phyloP scores from a whole-genome alignment of 2,888 invertebrate species.

The Caenorhabditis plicata region DNA sequence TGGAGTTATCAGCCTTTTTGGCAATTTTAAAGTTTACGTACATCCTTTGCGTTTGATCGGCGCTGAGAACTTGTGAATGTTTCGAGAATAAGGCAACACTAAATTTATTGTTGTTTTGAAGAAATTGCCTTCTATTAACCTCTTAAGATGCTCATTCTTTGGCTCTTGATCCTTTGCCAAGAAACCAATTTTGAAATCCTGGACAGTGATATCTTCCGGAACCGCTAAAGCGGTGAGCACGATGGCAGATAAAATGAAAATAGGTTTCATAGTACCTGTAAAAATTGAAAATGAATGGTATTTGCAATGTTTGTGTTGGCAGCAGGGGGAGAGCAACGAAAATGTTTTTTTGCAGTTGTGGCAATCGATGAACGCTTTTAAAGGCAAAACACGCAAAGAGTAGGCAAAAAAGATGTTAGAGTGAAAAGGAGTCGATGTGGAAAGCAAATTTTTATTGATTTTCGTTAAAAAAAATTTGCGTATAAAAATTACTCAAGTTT shows the following conservation, averaged over 20 bases:
- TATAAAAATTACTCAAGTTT: neutral
- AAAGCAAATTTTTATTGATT: no score
- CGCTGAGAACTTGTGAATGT: conserved; percentile 75
- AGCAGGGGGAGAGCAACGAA: no score
- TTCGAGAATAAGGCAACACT: conserved; percentile 78
- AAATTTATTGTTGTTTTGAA: no score
- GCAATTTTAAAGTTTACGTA: conserved; percentile 79
- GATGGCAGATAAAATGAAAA: conserved; percentile 1
- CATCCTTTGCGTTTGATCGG: conserved; percentile 87
- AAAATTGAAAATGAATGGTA: conserved; percentile 4
- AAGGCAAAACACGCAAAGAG: conserved; percentile 1
- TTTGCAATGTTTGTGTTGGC: no score
- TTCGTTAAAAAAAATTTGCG: no score
- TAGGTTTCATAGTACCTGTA: conserved; percentile 13
- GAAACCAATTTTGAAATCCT: conserved; percentile 72
- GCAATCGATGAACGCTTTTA: no score
- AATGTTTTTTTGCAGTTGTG: no score
- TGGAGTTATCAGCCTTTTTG: conserved; percentile 74
- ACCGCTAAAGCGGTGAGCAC: neutral
- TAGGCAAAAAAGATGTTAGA: neutral
- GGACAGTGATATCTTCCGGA: conserved; percentile 71
- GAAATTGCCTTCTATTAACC: no score
- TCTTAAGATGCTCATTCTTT: conserved; percentile 13
- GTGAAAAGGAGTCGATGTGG: conserved; percentile 1
- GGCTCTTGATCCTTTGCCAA: conserved; percentile 66